Percentiles rank a stretch among this genome's conserved stretches.
Conservation (phyloP, 2,797 vertebrate genomes). For the Oryzias dopingdopingensis region DNA sequence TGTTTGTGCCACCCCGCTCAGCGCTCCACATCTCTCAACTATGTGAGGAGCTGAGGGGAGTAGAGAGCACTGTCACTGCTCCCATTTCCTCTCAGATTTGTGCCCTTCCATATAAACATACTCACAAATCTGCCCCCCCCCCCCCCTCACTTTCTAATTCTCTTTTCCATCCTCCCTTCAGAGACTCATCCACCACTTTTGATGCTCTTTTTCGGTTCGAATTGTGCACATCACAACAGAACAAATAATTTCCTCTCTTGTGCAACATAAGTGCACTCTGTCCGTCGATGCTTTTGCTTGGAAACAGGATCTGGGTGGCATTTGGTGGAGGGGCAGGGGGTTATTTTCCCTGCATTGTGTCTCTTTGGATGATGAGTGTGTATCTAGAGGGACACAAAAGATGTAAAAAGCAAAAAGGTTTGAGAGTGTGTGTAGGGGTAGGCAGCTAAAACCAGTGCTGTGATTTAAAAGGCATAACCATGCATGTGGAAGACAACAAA, state of each 20-base stretch:
- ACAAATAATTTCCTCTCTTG: slow-evolving; percentile 63
- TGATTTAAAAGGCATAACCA: slow-evolving; percentile 17
- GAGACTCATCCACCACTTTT: slow-evolving; percentile 56
- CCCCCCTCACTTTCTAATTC: slow-evolving; percentile 22
- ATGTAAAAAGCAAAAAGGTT: slow-evolving; percentile 28
- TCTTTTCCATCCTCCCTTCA: slow-evolving; percentile 42
- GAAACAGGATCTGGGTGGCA: slow-evolving; percentile 49
- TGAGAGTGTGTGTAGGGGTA: slow-evolving; percentile 33
- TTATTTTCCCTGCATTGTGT: slow-evolving; percentile 44
- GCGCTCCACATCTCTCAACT: slow-evolving; percentile 59
- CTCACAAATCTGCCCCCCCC: slow-evolving; percentile 44
- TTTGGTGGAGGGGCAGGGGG: slow-evolving; percentile 3
- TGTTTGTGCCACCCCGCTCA: slow-evolving; percentile 65
- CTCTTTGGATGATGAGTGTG: slow-evolving; percentile 30
- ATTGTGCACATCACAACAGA: slow-evolving; percentile 71
- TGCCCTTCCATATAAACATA: slow-evolving; percentile 21
- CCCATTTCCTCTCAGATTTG: slow-evolving; percentile 65
- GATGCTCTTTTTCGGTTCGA: slow-evolving; percentile 65
- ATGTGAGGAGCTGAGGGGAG: slow-evolving; percentile 54
- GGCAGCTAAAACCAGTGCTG: slow-evolving; percentile 69
- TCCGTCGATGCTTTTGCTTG: slow-evolving; percentile 65
- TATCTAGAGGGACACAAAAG: slow-evolving; percentile 46
- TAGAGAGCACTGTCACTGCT: slow-evolving; percentile 58
- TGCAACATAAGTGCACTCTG: slow-evolving; percentile 54
- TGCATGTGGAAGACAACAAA: slow-evolving; percentile 15